Conservation (phyloP, 2,888 invertebrate species). For the Venusia cambrica region DNA sequence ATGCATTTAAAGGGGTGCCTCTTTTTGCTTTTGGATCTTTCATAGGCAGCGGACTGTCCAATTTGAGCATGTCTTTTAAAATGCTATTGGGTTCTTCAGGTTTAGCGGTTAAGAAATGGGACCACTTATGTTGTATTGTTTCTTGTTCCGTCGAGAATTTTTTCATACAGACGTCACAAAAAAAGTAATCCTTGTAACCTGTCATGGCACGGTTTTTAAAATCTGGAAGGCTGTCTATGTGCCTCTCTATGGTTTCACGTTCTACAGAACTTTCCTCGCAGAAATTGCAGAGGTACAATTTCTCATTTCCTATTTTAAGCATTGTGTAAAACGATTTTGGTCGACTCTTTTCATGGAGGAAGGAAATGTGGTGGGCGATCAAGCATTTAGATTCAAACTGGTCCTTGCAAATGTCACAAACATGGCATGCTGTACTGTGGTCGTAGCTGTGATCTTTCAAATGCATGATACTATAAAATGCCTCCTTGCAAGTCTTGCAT, state of each 20-base stretch:
- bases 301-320: constrained; percentile 44
- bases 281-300: constrained; percentile 58
- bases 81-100: constrained; percentile 35
- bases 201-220: constrained; percentile 53
- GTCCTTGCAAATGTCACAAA: constrained; percentile 67
- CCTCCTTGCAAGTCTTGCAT: constrained; percentile 51
- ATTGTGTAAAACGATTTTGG: constrained; percentile 45
- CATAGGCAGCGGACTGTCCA: too few species aligned
- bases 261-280: constrained; percentile 58
- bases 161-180: constrained; percentile 60
- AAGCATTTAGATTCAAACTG: constrained; percentile 55
- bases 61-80: constrained; percentile 14
- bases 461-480: constrained; percentile 57
- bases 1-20: too few species aligned
- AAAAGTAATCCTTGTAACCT: constrained; percentile 58
- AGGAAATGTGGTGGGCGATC: constrained; percentile 55
- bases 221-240: constrained; percentile 51
- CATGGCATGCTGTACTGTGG: constrained; percentile 42
- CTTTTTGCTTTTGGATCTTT: too few species aligned
- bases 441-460: constrained; percentile 65
- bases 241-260: constrained; percentile 46
- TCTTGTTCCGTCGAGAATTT: constrained; percentile 57
- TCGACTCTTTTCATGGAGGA: constrained; percentile 48
- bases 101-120: constrained; percentile 57
- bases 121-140: constrained; percentile 68